Base-by-base conservation (phyloP, 1,140 invertebrate genomes). In the Meloidogyne hapla region DNA sequence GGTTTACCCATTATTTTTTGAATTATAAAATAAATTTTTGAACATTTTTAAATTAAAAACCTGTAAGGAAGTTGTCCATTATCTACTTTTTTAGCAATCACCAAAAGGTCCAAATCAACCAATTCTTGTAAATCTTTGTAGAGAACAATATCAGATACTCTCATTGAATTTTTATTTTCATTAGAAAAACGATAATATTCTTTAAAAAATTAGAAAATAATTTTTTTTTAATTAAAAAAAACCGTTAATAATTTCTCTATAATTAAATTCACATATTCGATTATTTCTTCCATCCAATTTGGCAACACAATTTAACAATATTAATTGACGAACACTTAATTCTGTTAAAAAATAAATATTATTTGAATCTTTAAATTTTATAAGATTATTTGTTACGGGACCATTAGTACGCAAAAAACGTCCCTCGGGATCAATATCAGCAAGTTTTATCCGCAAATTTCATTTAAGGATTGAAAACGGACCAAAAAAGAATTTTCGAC, bases 91-190 rank as follows among this genome's bases (percentile, higher is more conserved):
- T 73, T 73, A 61, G 71, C 2, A 61, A 73, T 23, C 23, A 38
- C 21, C 6, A 73, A 38, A 42, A 33, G 2, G 1, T 64, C 71
- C 21, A 64, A 40, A 25, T 61, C 21, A 18, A 61, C 71, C 56
- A 73, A 63, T 63, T 73, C 71, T 61, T 73, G 56, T 40, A 73
- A 63, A 8, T 73, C 71, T 73, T 61, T 65, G 13, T 26, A 73
- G 18, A 73, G 71, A n/a, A 63, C 71, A 63, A 73, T n/a, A 33
- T 15, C 56, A 40, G 18, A 40, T 64, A 73, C 71, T n/a, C 56
- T 61, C 71, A 73, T 73, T 0, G 71, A 73, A 42, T 33, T 73
- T 4, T 33, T 38, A 33, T 64, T 25, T 13, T 63, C 56, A 73
- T 73, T 73, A 26, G 71, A 12, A 38, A 73, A 73, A 33, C 56